phyloP scores from a whole-genome alignment of 2,113 vertebrate genomes.

The Laterallus jamaicensis region DNA sequence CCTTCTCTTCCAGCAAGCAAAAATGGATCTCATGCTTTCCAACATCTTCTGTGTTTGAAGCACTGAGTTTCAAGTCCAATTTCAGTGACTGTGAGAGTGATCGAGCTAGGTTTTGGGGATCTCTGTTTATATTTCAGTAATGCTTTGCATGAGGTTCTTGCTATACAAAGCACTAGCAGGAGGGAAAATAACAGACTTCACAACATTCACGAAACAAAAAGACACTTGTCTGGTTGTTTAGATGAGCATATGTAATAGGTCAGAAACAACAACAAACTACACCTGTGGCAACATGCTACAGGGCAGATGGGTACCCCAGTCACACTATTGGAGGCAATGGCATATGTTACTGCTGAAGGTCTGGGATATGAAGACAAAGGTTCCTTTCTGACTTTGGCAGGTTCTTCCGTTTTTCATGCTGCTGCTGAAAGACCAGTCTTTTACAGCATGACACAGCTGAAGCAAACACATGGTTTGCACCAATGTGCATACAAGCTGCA shows the following conservation, averaged over 20 bases:
- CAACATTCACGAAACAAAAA: slow-evolving; percentile 56
- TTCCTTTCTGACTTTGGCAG: not conserved
- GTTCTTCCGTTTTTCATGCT: not conserved
- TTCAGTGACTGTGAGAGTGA: not conserved
- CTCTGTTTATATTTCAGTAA: slow-evolving; percentile 15
- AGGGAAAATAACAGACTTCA: slow-evolving; percentile 54
- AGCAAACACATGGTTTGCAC: slow-evolving; percentile 3
- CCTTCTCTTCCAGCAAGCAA: not conserved
- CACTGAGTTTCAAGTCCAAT: not conserved
- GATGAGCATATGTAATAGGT: slow-evolving; percentile 58
- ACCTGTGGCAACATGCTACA: slow-evolving; percentile 63
- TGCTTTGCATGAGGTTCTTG: slow-evolving; percentile 35
- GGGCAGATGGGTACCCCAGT: slow-evolving; percentile 34
- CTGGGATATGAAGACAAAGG: not conserved
- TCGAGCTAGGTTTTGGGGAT: not conserved
- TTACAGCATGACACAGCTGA: not conserved
- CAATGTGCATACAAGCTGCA: not conserved
- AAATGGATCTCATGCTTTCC: not conserved
- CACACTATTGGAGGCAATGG: not conserved
- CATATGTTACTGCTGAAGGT: not conserved
- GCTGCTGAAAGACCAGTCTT: not conserved
- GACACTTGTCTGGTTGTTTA: slow-evolving; percentile 54
- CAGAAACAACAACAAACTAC: slow-evolving; percentile 67
- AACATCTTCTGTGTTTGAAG: not conserved
- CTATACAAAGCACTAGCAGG: slow-evolving; percentile 16